Evolutionary conservation across 1,140 invertebrate species (phyloP), one percentile per base, ranked within the genome.

Genomic region (Sesamia nonagrioides): DNA sequence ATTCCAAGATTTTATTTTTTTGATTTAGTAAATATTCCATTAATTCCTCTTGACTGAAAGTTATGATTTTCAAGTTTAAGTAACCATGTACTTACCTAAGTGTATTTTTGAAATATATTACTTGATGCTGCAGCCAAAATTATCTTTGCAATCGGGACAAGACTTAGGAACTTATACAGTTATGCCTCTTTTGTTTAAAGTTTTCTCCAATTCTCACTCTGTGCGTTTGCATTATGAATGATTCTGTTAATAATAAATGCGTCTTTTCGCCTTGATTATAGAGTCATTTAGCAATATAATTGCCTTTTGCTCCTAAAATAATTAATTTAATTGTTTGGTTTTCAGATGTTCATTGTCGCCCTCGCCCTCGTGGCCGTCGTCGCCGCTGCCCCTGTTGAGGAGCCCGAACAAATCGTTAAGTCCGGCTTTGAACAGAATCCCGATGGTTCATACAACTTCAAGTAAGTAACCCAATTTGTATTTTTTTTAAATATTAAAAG

Each of bases 311-410:
- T 3, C 27, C 27, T 27, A 27, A 27, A 27, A 27, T 3, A 27
- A 27, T 1, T 1, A 27, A 27, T 27, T 27, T 27, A 27, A 27
- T 1, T n/a, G 13, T 50, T 50, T 50, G 13, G 4, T 50, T n/a
- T 86, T 18, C 88, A 94, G 91, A 88, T 95, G 78, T 88, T 94
- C 79, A 76, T 88, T 40, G 86, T 92, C 79, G 92, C 87, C 42
- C 83, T 94, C 80, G 94, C 94, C 81, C 79, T 95, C 27, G 86
- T 91, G 87, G 91, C 92, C 71, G 37, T 89, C 58, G 88, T 82
- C 45, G 82, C 81, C 13, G 88, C 89, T 63, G 87, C 83, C 21
- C 84, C 89, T 33, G 78, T 80, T 13, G 54, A 72, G 0, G 86
- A 88, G 18, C 82, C 80, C 3, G 33, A 75, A 15, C 86, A 89